A percentile compares a stretch with the other conserved stretches of the same genome.
phyloP scores from a whole-genome alignment of 2,113 vertebrate genomes.

The Tautogolabrus adspersus region DNA sequence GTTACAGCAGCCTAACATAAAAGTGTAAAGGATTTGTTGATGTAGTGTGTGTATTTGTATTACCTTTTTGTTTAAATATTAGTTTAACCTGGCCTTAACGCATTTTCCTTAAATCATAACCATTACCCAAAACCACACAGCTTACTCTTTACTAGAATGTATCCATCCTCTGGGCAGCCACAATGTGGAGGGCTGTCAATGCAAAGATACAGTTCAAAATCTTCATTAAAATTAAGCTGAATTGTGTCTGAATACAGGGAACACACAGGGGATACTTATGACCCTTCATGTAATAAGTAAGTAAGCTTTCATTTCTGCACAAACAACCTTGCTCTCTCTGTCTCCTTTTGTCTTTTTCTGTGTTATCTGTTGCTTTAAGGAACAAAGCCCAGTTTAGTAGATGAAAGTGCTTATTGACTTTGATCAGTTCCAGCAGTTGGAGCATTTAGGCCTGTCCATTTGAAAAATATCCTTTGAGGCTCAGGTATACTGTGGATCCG shows the following conservation, averaged over 20 bases:
- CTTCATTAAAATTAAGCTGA: background rate
- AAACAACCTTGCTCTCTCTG: background rate
- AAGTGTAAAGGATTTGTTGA: too few relatives aligned
- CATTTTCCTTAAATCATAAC: background rate
- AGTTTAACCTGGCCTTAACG: background rate
- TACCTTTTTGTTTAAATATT: background rate
- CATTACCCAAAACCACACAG: constrained; percentile 4
- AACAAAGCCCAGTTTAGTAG: constrained; percentile 26
- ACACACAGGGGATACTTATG: constrained; percentile 15
- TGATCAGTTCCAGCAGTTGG: constrained; percentile 44
- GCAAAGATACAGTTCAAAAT: constrained; percentile 1
- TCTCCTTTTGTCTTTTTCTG: constrained; percentile 5
- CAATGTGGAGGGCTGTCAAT: constrained; percentile 6
- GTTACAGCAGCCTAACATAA: background rate
- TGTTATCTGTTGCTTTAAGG: constrained; percentile 35
- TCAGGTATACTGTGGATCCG: background rate
- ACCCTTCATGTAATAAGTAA: background rate
- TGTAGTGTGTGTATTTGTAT: background rate
- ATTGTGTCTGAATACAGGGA: background rate
- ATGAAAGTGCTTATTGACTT: constrained; percentile 60
- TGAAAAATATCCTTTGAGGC: constrained; percentile 35
- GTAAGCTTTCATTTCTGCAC: constrained; percentile 17
- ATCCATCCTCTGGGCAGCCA: constrained; percentile 10
- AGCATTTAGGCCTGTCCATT: constrained; percentile 20
- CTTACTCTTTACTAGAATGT: constrained; percentile 32